Evolutionary conservation across 2,797 vertebrate genomes (phyloP).

Genomic region (Eulemur mongoz): DNA sequence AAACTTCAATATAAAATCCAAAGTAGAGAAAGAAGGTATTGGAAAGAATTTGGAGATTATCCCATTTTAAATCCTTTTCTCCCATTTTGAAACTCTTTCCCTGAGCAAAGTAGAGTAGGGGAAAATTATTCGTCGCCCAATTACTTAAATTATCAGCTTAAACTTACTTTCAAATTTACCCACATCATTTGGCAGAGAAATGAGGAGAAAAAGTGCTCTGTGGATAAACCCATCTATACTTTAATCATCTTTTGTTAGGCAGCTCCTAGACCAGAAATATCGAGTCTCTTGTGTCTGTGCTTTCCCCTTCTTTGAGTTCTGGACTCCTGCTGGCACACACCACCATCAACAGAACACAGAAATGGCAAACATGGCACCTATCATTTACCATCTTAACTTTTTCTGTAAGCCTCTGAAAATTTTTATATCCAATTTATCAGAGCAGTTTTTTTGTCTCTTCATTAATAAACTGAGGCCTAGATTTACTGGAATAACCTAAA

Average conservation of each 20-base stretch:
- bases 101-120: background rate
- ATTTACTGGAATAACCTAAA: conserved; percentile 34
- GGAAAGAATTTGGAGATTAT: conserved; percentile 14
- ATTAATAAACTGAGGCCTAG: background rate
- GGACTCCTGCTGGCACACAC: background rate
- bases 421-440: conserved; percentile 31
- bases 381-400: background rate
- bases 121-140: background rate
- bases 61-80: conserved; percentile 46
- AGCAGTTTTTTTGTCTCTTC: background rate
- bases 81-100: conserved; percentile 12
- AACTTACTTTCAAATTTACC: conserved; percentile 38
- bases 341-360: conserved; percentile 35
- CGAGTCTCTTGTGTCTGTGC: background rate
- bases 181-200: conserved; percentile 40
- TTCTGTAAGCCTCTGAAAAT: conserved; percentile 27
- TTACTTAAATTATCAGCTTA: conserved; percentile 47
- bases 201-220: background rate
- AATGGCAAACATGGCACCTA: background rate
- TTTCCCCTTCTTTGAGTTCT: conserved; percentile 28
- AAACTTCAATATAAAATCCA: conserved; percentile 42
- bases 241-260: conserved; percentile 13
- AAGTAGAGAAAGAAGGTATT: conserved; percentile 21
- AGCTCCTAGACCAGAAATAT: background rate
- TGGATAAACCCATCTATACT: background rate